phyloP scores from a whole-genome alignment of 2,888 invertebrate genomes.

The Chirona hameri region DNA sequence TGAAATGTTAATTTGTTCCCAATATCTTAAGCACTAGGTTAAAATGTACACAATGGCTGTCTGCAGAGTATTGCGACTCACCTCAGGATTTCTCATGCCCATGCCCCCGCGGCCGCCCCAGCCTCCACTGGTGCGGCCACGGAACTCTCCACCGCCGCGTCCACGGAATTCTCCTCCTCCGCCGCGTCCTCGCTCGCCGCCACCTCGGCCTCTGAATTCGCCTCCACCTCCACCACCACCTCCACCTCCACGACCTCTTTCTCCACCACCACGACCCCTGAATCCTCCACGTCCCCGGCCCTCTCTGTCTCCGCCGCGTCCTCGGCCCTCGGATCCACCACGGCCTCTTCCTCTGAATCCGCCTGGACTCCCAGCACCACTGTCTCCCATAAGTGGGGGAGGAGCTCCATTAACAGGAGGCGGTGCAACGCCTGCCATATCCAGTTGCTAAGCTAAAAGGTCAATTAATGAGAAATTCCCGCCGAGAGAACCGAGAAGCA shows the following conservation, averaged over 20 bases:
- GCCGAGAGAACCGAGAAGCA: too few relatives aligned
- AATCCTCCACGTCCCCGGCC: not conserved
- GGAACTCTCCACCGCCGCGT: not conserved
- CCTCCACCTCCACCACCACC: not conserved
- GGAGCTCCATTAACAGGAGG: not conserved
- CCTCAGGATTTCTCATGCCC: not conserved
- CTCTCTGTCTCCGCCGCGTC: not conserved
- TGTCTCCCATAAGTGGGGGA: not conserved
- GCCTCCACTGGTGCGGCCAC: not conserved
- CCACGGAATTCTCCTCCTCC: not conserved
- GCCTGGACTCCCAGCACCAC: not conserved
- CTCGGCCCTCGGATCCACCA: not conserved
- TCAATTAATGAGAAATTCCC: not conserved
- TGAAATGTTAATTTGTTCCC: too few relatives aligned
- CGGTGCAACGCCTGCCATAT: not conserved
- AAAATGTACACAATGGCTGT: too few relatives aligned
- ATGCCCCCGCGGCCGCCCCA: not conserved
- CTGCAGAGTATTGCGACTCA: not conserved
- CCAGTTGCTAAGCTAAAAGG: not conserved
- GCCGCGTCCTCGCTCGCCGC: not conserved
- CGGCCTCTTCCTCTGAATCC: not conserved
- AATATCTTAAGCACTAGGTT: too few relatives aligned
- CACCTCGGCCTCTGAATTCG: not conserved
- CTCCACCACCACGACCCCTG: conserved; percentile 8
- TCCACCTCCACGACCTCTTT: not conserved